Base-by-base conservation (phyloP, 2,113 vertebrate species). In the Rhodinocichla rosea region DNA sequence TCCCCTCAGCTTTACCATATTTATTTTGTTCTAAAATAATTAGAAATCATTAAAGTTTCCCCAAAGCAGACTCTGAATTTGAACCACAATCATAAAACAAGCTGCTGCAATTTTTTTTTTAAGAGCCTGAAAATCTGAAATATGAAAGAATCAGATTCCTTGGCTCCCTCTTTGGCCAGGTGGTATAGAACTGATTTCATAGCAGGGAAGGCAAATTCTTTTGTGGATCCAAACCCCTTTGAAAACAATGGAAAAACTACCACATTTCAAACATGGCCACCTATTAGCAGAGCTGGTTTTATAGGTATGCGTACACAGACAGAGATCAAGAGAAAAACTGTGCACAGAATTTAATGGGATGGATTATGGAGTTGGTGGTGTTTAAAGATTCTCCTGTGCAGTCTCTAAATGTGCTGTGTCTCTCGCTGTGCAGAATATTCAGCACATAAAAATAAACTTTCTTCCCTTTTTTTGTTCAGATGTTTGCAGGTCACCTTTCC, bases 401-500 rank as follows among this genome's bases (percentile, higher is more conserved):
- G 78, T 44, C 60, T 73, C 37, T 65, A 20, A 64, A 44, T 56
- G 33, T 30, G 40, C 67, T 57, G 11, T 20, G 15, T 23, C 75
- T 95, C 83, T 93, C 60, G 27, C 68, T 81, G 60, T 64, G 63
- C 23, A 70, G 90, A 91, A 82, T 67, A 86, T 79, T 95, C 77
- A 89, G 78, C 37, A 57, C 18, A 77, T 21, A 71, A 90, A 90
- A 91, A 81, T 70, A 53, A 92, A 93, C 73, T 88, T 94, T 40
- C 67, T 93, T 75, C 56, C 20, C 21, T 78, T 81, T 88, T 88
- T 92, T 44, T 64, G 37, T 91, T 91, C 86, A 82, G 62, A 56
- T 90, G 49, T 89, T 92, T 93, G 86, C 90, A 95, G 95, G 95
- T 96, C 97, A 97, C 96, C 92, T 97, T 96, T 95, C 73, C 64